Evolutionary conservation across 2,888 invertebrate species (phyloP).

Genomic region (Theretra japonica): DNA sequence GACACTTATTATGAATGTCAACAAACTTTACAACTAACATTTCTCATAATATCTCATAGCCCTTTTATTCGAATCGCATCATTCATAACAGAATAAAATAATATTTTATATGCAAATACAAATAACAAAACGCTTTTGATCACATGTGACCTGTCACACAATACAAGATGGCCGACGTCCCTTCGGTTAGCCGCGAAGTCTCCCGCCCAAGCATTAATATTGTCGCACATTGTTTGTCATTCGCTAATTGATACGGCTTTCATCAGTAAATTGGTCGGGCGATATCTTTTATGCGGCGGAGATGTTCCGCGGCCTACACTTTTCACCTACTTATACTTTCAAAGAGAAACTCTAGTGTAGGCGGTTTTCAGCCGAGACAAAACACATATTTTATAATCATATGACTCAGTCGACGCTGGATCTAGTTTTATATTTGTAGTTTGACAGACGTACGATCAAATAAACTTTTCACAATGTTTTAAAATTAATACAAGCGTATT

Average conservation of each 20-base stretch:
- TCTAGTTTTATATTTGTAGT: slow-evolving; percentile 33
- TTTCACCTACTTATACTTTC: slow-evolving; percentile 10
- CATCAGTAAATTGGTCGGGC: slow-evolving; percentile 14
- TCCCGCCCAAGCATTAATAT: slow-evolving; percentile 26
- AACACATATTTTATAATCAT: slow-evolving; percentile 60
- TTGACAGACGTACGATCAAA: slow-evolving; percentile 31
- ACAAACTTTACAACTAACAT: neutral
- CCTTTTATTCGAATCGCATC: neutral
- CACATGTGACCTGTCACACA: neutral
- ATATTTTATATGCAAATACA: neutral
- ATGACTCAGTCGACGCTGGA: slow-evolving; percentile 48
- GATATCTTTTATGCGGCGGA: neutral
- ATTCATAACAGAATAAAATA: neutral
- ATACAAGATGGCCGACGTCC: slow-evolving; percentile 15
- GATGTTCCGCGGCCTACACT: slow-evolving; percentile 16
- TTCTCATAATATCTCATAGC: neutral
- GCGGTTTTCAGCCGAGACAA: slow-evolving; percentile 52
- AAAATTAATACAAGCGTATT: slow-evolving; percentile 12
- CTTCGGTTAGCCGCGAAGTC: slow-evolving; percentile 1
- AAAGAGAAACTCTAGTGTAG: slow-evolving; percentile 39
- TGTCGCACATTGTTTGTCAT: slow-evolving; percentile 26
- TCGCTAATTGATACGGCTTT: slow-evolving; percentile 25
- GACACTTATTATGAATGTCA: neutral
- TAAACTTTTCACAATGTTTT: slow-evolving; percentile 23
- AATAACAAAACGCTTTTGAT: slow-evolving; percentile 7